Evolutionary conservation across 2,888 invertebrate genomes (phyloP).

Genomic region (Leptinotarsa peninsularis): DNA sequence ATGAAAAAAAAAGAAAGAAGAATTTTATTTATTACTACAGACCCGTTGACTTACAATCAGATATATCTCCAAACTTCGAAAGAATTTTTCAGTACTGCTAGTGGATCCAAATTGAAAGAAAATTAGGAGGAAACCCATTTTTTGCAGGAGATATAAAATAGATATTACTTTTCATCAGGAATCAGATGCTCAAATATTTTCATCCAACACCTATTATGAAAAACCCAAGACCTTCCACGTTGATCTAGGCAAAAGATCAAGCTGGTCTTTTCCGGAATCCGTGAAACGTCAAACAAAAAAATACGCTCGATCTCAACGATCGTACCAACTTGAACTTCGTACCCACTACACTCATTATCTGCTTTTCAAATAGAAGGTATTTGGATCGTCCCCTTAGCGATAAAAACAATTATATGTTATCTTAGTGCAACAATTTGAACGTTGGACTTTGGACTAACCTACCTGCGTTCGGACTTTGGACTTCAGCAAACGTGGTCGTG

Average conservation of each 20-base stretch:
- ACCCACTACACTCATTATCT: constrained; percentile 14
- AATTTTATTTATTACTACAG: too few relatives aligned
- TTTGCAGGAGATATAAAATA: too few relatives aligned
- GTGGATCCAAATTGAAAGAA: too few relatives aligned
- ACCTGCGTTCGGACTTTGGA: constrained; percentile 63
- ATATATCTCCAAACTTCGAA: too few relatives aligned
- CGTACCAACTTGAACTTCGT: constrained; percentile 10
- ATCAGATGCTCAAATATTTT: too few relatives aligned
- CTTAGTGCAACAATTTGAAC: constrained; percentile 43
- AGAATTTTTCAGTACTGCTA: too few relatives aligned
- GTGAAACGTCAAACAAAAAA: not conserved
- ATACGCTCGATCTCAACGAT: not conserved
- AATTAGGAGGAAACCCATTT: too few relatives aligned
- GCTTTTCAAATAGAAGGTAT: constrained; percentile 13
- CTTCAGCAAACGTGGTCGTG: constrained; percentile 37
- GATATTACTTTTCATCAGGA: too few relatives aligned
- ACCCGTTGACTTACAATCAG: too few relatives aligned
- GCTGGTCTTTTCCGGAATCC: not conserved
- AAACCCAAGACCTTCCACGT: too few relatives aligned
- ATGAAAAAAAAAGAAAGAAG: too few relatives aligned
- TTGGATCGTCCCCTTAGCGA: constrained; percentile 14
- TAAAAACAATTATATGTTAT: constrained; percentile 32
- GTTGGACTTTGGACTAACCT: constrained; percentile 58
- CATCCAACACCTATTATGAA: too few relatives aligned
- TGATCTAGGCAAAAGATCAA: not conserved